Evolutionary conservation across 2,888 invertebrate genomes (phyloP).

Genomic region (Schizaphis graminum): DNA sequence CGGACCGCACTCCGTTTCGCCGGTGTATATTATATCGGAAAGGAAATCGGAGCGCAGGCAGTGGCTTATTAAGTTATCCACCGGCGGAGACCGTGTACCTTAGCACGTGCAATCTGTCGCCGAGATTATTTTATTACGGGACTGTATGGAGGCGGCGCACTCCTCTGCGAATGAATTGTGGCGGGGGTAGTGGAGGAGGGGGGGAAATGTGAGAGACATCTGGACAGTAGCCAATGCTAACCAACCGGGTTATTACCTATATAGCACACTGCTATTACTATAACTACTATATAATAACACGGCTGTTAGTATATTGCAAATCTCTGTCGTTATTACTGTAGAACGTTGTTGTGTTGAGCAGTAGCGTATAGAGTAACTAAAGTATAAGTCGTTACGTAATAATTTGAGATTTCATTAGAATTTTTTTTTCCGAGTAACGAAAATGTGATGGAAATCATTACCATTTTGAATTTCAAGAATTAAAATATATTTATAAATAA

Average conservation of each 20-base stretch:
- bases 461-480: not conserved
- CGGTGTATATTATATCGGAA: not conserved
- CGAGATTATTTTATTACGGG: conserved; percentile 54
- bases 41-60: conserved; percentile 1
- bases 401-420: not conserved
- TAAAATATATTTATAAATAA: not conserved
- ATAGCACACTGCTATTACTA: not conserved
- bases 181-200: not conserved
- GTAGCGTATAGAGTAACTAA: not conserved
- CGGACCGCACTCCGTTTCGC: not conserved
- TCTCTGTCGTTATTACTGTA: not conserved
- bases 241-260: conserved; percentile 49
- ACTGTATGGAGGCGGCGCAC: not conserved
- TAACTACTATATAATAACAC: not conserved
- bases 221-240: conserved; percentile 56
- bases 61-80: conserved; percentile 52
- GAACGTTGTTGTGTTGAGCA: not conserved
- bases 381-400: not conserved
- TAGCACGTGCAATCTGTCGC: conserved; percentile 54
- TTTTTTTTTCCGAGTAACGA: not conserved
- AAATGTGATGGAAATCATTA: not conserved
- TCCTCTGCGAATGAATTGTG: not conserved
- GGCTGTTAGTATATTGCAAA: not conserved
- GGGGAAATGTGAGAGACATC: not conserved
- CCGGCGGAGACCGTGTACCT: not conserved